These are phyloP conservation scores for Dynastes grantii DNA, from an alignment of 2,888 invertebrate species.

Conservation along the genomic window DNA sequence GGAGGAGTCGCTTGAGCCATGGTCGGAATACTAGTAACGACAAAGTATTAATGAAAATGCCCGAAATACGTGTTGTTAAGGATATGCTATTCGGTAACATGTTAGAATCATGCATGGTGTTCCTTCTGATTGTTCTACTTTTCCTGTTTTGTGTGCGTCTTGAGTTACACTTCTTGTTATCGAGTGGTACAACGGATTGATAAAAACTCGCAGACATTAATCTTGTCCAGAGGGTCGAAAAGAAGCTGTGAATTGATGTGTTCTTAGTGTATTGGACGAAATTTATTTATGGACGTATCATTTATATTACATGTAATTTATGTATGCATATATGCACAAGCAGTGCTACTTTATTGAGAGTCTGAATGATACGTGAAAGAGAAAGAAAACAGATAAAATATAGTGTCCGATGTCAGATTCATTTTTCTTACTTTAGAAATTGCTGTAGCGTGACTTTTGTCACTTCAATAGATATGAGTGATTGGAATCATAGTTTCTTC, in stretches of 20 bases:
- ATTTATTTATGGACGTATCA: slow-evolving; percentile 24
- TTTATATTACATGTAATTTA: background rate
- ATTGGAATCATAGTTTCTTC: too few relatives aligned
- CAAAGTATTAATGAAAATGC: slow-evolving; percentile 22
- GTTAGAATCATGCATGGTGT: background rate
- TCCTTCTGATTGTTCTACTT: background rate
- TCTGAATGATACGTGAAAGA: background rate
- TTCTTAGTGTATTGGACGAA: background rate
- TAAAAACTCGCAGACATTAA: slow-evolving; percentile 19
- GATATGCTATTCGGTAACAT: background rate
- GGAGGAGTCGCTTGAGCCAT: slow-evolving; percentile 31
- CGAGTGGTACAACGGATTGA: slow-evolving; percentile 13
- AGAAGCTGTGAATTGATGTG: background rate
- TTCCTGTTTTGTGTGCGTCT: background rate
- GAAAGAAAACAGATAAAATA: background rate
- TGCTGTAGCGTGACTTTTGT: too few relatives aligned
- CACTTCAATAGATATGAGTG: too few relatives aligned
- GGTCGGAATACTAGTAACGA: background rate
- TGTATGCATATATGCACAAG: background rate
- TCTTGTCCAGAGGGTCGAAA: slow-evolving; percentile 11
- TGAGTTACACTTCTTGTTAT: background rate
- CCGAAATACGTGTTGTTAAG: background rate
- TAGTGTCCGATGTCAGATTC: background rate
- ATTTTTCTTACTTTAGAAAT: too few relatives aligned
- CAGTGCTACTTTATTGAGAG: background rate